Evolutionary conservation across 2,888 invertebrate species (phyloP).

Genomic region (Agriopis aurantiaria): DNA sequence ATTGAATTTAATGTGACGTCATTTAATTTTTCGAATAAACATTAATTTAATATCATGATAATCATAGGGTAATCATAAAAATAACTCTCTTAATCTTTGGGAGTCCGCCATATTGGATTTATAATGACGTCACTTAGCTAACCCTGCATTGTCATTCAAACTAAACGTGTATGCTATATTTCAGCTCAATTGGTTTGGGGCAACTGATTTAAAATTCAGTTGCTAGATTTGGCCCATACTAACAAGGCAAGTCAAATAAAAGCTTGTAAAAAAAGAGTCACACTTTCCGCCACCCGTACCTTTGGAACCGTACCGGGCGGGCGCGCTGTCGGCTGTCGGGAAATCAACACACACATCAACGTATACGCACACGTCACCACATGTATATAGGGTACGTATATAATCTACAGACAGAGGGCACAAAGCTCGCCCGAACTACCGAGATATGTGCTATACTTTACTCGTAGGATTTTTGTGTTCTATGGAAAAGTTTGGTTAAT

Average conservation of each 20-base stretch:
- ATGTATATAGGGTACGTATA: constrained; percentile 31
- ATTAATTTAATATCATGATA: no score
- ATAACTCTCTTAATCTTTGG: no score
- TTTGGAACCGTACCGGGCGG: constrained; percentile 61
- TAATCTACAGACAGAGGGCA: constrained; percentile 67
- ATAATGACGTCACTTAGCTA: no score
- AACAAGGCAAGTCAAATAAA: neutral
- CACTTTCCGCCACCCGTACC: constrained; percentile 58
- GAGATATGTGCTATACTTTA: constrained; percentile 62
- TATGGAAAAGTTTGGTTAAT: constrained; percentile 2
- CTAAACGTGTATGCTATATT: no score
- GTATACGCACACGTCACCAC: constrained; percentile 50
- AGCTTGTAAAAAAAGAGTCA: constrained; percentile 14
- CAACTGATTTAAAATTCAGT: no score
- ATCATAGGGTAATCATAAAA: no score
- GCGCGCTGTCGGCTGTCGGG: constrained; percentile 72
- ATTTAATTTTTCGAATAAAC: no score
- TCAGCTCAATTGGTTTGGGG: no score
- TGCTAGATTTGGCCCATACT: neutral
- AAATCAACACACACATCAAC: constrained; percentile 82
- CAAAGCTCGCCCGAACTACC: constrained; percentile 82
- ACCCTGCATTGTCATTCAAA: no score
- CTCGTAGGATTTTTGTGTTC: constrained; percentile 24
- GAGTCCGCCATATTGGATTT: no score
- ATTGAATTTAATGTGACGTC: no score